Base-by-base conservation (phyloP, 2,113 vertebrate species). In the Dipodomys ordii region DNA sequence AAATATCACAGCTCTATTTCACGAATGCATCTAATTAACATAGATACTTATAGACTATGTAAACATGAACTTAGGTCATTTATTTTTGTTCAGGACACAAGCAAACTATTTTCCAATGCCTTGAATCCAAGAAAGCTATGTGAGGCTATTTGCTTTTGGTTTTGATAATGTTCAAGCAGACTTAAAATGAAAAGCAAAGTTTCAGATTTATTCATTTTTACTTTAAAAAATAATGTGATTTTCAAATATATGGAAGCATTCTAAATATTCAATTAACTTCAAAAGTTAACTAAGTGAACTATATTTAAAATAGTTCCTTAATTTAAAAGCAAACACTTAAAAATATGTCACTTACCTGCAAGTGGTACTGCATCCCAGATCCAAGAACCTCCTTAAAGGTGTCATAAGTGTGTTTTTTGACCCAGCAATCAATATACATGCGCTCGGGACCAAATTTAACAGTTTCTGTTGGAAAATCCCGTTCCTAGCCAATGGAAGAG, bases 381-480 rank as follows among this genome's bases (percentile, higher is more conserved):
- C 99, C 99, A 87, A 99, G 98, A 35, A 99, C 97, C 97, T 99
- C 99, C 92, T 99, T 99, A 97, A 99, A 99, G 3, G 98, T 98
- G 44, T 99, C 99, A 0, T 99, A 99, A 0, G 98, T 99, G 89
- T 99, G 99, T 93, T 99, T 99, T 93, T 98, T 99, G 91, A 99
- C 99, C 99, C 99, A 99, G 98, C 99, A 99, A 97, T 99, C 99
- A 85, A 99, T 99, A 93, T 98, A 98, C 99, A 99, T 99, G 76
- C 99, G 99, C 96, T 99, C 99, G 0, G 99, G 99, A 88, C 99
- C 99, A 96, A 99, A 99, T 87, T 99, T 99, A 76, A 99, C 99
- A 11, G 98, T 99, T 98, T 99, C 99, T 0, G 98, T 97, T 93
- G 99, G 99, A 94, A 99, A 99, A 84, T 99, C 98, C 4, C 99